Base-by-base conservation (phyloP, 2,888 invertebrate species). In the Chromoteleia sp. region DNA sequence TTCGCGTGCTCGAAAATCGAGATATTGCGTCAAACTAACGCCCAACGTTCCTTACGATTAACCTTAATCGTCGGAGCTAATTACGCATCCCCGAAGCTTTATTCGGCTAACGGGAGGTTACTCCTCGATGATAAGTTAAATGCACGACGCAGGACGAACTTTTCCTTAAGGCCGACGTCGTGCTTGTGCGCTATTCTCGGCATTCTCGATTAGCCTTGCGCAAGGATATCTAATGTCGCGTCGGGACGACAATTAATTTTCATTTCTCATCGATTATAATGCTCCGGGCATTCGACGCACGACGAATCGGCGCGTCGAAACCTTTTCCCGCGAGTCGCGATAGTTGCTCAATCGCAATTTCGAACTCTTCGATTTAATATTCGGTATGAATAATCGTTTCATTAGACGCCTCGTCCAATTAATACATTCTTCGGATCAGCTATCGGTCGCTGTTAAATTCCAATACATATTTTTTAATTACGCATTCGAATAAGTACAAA, bases 211-310 rank as follows among this genome's bases (percentile, higher is more conserved):
- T 82, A 70, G 78, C 73, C 81, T 86, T 87, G 83, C 68, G 86
- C 85, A 87, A 87, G 54, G 67, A 74, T 74, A 70, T 56, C 71
- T 76, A 81, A 81, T 81, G 67, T 65, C 71, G 67, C 65, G 65
- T 65, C 54, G 63, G 15, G 43, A 77, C 84, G 82, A 83, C 86
- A 85, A 88, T 88, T 88, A 89, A 89, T 88, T 87, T 87, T 87
- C 87, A 88, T 88, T 87, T 86, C 87, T 81, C 84, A 83, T 82
- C 83, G 86, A 86, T 86, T 88, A 86, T 87, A 68, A 54, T 68
- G 59, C 73, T 39, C 29, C 4, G 21, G 54, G 59, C 71, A 59
- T 67, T 67, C 33, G 33, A 65, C 54, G 61, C 48, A 48, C 52
- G 25, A 77, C 70, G 41, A 63, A 77, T 70, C 29, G 45, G 30